Conservation (phyloP, 2,113 vertebrate genomes). For the Indri indri region DNA sequence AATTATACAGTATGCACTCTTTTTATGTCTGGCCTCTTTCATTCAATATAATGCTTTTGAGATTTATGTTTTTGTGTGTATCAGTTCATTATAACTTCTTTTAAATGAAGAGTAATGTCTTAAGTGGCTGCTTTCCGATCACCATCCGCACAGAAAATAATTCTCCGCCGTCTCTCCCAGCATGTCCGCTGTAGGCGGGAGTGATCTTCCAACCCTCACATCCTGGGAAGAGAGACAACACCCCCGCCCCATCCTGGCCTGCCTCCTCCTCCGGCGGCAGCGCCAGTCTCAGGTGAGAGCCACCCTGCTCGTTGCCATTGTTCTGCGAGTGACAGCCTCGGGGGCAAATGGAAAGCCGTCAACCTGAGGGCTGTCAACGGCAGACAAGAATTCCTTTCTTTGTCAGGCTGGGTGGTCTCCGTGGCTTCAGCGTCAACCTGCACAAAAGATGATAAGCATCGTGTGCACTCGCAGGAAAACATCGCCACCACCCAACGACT, state of each 20-base stretch:
- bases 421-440: slow-evolving; percentile 65
- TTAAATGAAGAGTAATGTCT: not conserved
- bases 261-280: slow-evolving; percentile 21
- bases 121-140: not conserved
- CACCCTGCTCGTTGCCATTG: slow-evolving; percentile 75
- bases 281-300: slow-evolving; percentile 68
- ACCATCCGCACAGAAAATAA: not conserved
- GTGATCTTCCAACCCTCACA: not conserved
- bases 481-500: slow-evolving; percentile 52
- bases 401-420: slow-evolving; percentile 84
- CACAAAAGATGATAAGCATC: slow-evolving; percentile 75
- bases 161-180: not conserved
- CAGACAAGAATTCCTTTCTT: slow-evolving; percentile 81
- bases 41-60: not conserved
- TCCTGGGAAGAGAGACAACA: slow-evolving; percentile 34
- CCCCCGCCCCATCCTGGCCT: not conserved
- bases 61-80: not conserved
- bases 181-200: not conserved
- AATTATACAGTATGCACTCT: not conserved
- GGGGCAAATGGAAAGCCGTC: slow-evolving; percentile 68
- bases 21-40: not conserved
- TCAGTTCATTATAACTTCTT: not conserved
- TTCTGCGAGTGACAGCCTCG: slow-evolving; percentile 78
- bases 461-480: slow-evolving; percentile 64
- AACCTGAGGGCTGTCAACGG: slow-evolving; percentile 76